Percentiles rank a stretch among this genome's conserved stretches.
These are phyloP conservation scores for Chondrosia reniformis DNA, from an alignment of 37 sponge, comb jelly and placozoan species.

Conservation along the genomic window DNA sequence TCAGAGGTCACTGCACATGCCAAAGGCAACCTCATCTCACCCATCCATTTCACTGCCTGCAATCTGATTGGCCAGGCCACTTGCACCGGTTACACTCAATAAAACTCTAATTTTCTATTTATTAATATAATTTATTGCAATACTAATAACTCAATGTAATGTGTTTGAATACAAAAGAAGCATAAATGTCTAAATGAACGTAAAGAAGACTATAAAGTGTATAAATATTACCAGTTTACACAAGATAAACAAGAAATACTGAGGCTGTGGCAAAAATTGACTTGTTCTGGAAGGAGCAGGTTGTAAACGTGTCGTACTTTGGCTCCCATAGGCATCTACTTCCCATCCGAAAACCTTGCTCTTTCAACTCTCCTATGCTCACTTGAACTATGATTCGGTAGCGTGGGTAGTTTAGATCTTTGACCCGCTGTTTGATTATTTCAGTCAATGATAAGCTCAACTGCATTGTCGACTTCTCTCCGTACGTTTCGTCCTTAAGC, in stretches of 20 bases:
- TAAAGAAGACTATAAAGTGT: not conserved
- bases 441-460: slow-evolving; percentile 55
- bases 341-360: slow-evolving; percentile 81
- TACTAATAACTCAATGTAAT: too few relatives aligned
- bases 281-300: slow-evolving; percentile 73
- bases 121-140: too few relatives aligned
- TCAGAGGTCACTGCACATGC: too few relatives aligned
- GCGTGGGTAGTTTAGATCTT: slow-evolving; percentile 77
- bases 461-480: slow-evolving; percentile 52
- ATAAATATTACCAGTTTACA: slow-evolving; percentile 34
- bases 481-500: slow-evolving; percentile 73
- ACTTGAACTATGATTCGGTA: slow-evolving; percentile 86
- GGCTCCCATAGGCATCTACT: slow-evolving; percentile 95
- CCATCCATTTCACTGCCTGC: too few relatives aligned
- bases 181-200: too few relatives aligned
- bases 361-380: slow-evolving; percentile 79
- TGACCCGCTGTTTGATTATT: slow-evolving; percentile 73
- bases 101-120: too few relatives aligned
- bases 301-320: slow-evolving; percentile 81
- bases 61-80: too few relatives aligned
- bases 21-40: too few relatives aligned
- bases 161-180: too few relatives aligned
- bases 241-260: slow-evolving; percentile 91
- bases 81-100: too few relatives aligned
- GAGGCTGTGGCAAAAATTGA: slow-evolving; percentile 85